Evolutionary conservation across 2,113 vertebrate genomes (phyloP).

Genomic region (Danio rerio): DNA sequence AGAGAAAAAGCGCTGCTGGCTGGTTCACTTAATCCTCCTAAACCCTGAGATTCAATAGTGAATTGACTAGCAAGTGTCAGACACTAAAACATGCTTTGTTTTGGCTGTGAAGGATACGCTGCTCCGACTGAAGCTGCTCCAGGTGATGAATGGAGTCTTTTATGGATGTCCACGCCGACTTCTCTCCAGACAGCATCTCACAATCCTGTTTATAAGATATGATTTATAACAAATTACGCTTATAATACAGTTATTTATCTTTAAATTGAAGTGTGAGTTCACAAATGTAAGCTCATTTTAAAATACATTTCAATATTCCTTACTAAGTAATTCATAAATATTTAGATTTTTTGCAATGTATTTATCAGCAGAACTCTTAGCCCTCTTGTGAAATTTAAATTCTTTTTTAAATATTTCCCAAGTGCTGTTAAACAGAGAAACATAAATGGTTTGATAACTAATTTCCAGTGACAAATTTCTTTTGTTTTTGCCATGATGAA

Average conservation of each 20-base stretch:
- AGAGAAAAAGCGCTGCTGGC: neutral
- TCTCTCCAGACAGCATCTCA: conserved; percentile 80
- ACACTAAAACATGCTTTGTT: neutral
- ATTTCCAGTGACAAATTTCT: too few relatives aligned
- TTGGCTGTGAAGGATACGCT: conserved; percentile 81
- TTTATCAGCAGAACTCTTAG: too few relatives aligned
- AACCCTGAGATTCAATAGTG: neutral
- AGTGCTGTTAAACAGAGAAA: too few relatives aligned
- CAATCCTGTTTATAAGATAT: conserved; percentile 74
- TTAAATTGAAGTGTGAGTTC: neutral
- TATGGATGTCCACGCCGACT: conserved; percentile 75
- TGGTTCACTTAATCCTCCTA: neutral
- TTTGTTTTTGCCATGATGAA: too few relatives aligned
- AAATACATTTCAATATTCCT: neutral
- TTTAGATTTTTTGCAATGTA: too few relatives aligned
- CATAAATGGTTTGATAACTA: too few relatives aligned
- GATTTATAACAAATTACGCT: too few relatives aligned
- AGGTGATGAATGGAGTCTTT: conserved; percentile 73
- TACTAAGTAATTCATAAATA: neutral
- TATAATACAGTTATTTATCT: neutral
- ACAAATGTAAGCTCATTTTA: too few relatives aligned
- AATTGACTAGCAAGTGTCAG: neutral
- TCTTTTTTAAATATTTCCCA: too few relatives aligned
- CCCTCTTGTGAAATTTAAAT: too few relatives aligned
- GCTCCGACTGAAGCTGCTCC: conserved; percentile 74